Evolutionary conservation across 1,140 invertebrate species (phyloP), one percentile per base, ranked within the genome.

Genomic region (Pseudomyrmex gracilis): DNA sequence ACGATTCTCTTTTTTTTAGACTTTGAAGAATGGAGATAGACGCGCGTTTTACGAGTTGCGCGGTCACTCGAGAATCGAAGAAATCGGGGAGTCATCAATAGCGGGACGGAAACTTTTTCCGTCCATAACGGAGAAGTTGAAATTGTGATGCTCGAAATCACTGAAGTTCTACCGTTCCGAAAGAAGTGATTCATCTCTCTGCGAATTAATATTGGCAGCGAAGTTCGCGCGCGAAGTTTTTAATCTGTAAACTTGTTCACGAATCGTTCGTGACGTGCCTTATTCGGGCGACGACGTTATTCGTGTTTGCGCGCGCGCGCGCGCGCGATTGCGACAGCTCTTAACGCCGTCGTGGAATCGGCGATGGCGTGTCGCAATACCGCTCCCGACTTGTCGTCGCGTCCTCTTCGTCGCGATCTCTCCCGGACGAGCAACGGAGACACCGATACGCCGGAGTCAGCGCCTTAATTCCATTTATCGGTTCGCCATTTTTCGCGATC

Each of bases 381-480:
- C 24, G 47, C 61, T 67, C 9, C 66, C 22, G 66, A 34, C 34
- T 34, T 34, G 22, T 57, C 43, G 51, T 70, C 51, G 55, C 53
- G 12, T 84, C 53, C 57, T 61, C 63, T 49, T 80, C 80, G 24
- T 61, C 63, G 76, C 71, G 55, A 68, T 70, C 45, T 45, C 80
- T 83, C 73, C 86, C 53, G 63, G 61, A 45, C 60, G 47, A 55
- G 47, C 57, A 53, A 61, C 85, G 51, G 84, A 82, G 83, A 84
- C 86, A 43, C 80, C 82, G 78, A 71, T 0, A 24, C 58, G 60
- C 63, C 61, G 61, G 43, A 58, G 34, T 68, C 70, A 66, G 83
- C 80, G 83, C 89, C 87, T 90, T 90, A 90, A 91, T 90, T 91
- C 87, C 84, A 85, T 91, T 88, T 90, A 91, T 91, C 90, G 85